Evolutionary conservation across 2,888 invertebrate genomes (phyloP).

Genomic region (Himalopsyche japonica): DNA sequence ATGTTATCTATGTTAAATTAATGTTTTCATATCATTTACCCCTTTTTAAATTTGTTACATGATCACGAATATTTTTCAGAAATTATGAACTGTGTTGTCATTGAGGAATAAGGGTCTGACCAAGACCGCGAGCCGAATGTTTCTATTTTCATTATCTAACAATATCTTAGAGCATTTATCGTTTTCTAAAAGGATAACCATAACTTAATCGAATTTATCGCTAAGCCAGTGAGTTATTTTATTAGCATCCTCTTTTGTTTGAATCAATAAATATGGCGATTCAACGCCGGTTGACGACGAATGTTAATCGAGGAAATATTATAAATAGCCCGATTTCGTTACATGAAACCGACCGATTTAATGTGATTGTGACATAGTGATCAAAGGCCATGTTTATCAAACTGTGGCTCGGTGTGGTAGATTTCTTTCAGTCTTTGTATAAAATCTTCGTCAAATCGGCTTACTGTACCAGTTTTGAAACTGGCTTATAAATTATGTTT

Average conservation of each 20-base stretch:
- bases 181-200: slow-evolving; percentile 26
- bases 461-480: too few relatives aligned
- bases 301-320: slow-evolving; percentile 2
- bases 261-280: not conserved
- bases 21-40: too few relatives aligned
- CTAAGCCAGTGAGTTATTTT: slow-evolving; percentile 18
- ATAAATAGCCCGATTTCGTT: slow-evolving; percentile 5
- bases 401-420: not conserved
- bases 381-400: not conserved
- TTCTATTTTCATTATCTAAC: not conserved
- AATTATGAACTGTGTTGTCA: too few relatives aligned
- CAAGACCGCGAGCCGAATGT: not conserved
- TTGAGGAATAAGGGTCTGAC: not conserved
- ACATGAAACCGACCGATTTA: not conserved
- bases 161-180: slow-evolving; percentile 28
- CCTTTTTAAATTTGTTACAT: too few relatives aligned
- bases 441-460: too few relatives aligned
- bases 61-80: too few relatives aligned
- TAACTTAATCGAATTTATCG: slow-evolving; percentile 29
- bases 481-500: too few relatives aligned
- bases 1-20: too few relatives aligned
- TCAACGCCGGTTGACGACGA: not conserved
- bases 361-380: not conserved
- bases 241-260: slow-evolving; percentile 16
- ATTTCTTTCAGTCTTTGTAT: too few relatives aligned